Conservation (phyloP, 2,888 invertebrate genomes). For the Panzeria rudis region DNA sequence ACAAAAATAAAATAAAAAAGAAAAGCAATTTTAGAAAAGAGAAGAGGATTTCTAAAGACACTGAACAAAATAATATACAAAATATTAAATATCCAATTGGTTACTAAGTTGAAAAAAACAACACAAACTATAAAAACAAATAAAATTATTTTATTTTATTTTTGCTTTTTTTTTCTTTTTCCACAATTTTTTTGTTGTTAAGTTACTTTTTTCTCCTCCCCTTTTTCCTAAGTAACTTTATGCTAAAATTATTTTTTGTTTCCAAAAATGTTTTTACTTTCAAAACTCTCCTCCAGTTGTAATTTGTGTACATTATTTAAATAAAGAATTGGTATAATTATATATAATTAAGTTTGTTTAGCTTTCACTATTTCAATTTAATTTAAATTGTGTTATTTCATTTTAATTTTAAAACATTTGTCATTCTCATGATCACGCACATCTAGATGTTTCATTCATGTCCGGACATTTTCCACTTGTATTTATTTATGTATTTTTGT, state of each 20-base stretch:
- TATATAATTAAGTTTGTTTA: slow-evolving; percentile 13
- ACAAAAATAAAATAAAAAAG: slow-evolving; percentile 31
- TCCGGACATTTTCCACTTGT: slow-evolving; percentile 12
- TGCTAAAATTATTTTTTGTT: slow-evolving; percentile 30
- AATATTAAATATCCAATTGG: slow-evolving; percentile 71
- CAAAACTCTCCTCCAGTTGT: slow-evolving; percentile 3
- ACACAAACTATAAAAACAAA: slow-evolving; percentile 64
- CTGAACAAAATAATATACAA: slow-evolving; percentile 63
- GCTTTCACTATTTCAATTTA: slow-evolving; percentile 20
- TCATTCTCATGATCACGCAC: slow-evolving; percentile 38
- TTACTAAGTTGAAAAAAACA: slow-evolving; percentile 60
- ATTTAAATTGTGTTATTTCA: slow-evolving; percentile 30
- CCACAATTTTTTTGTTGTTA: slow-evolving; percentile 18
- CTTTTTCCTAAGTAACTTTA: slow-evolving; percentile 39
- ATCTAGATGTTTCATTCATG: slow-evolving; percentile 48
- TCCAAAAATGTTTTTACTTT: slow-evolving; percentile 13
- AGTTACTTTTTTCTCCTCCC: slow-evolving; percentile 27
- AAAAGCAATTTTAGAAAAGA: slow-evolving; percentile 81
- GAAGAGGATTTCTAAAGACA: slow-evolving; percentile 81
- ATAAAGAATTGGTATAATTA: slow-evolving; percentile 44
- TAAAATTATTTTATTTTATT: slow-evolving; percentile 60
- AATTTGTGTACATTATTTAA: slow-evolving; percentile 50
- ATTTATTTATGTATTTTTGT: background rate
- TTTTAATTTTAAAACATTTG: slow-evolving; percentile 56
- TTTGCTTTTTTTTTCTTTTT: slow-evolving; percentile 54